Conservation (phyloP, 2,797 vertebrate genomes). For the Semaprochilodus insignis region DNA sequence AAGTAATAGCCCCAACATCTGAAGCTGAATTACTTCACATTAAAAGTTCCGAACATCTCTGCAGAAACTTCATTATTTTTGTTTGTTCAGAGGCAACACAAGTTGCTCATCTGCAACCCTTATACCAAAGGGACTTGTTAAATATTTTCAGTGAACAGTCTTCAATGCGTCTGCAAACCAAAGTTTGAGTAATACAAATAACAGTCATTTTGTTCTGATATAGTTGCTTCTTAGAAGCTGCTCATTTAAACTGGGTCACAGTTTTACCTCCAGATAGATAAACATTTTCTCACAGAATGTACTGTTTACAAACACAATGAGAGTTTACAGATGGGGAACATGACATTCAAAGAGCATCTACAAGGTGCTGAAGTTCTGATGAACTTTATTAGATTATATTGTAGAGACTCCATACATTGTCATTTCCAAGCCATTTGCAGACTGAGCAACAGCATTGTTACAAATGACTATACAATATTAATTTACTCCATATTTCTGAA, state of each 20-base stretch:
- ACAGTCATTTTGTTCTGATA: constrained; percentile 11
- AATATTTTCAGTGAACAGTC: constrained; percentile 52
- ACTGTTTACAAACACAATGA: neutral
- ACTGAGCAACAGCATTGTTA: neutral
- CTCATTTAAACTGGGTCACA: constrained; percentile 13
- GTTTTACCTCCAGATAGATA: constrained; percentile 2
- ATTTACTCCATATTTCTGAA: neutral
- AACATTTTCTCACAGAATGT: neutral
- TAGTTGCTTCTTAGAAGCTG: neutral
- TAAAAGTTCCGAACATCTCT: constrained; percentile 42
- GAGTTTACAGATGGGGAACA: neutral
- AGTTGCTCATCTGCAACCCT: constrained; percentile 56
- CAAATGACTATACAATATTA: neutral
- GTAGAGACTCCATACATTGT: too few relatives aligned
- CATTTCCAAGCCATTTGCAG: neutral
- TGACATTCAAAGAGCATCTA: neutral
- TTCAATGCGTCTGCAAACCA: constrained; percentile 41
- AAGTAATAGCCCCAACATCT: constrained; percentile 11
- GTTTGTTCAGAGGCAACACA: constrained; percentile 55
- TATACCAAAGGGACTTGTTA: constrained; percentile 58
- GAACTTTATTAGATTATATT: neutral
- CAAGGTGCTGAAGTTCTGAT: neutral
- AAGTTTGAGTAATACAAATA: constrained; percentile 34
- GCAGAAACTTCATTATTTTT: constrained; percentile 53
- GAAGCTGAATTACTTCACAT: constrained; percentile 46